A percentile compares a stretch with the other conserved stretches of the same genome.
phyloP scores from a whole-genome alignment of 2,797 vertebrate genomes.

The Ibycter americanus region DNA sequence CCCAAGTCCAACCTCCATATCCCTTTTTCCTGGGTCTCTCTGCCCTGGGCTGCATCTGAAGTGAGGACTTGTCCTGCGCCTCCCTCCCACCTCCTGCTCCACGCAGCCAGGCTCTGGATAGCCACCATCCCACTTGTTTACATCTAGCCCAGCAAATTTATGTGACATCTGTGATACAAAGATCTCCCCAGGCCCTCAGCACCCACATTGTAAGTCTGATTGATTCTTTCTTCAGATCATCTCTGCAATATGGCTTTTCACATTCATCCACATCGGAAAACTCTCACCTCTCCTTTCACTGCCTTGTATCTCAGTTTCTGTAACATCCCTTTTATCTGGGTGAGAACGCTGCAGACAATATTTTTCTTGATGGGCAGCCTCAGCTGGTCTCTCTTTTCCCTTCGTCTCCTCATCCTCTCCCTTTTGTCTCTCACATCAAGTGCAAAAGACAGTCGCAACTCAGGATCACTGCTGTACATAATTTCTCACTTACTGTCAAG shows the following conservation, averaged over 20 bases:
- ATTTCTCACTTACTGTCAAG: neutral
- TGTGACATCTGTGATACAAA: neutral
- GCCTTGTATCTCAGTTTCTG: neutral
- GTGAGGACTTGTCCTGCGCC: neutral
- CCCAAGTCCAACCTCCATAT: rapidly evolving
- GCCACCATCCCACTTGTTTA: neutral
- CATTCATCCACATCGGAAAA: neutral
- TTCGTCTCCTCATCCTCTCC: neutral
- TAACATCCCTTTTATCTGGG: neutral
- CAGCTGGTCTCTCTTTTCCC: neutral
- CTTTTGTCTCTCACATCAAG: neutral
- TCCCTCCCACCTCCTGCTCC: neutral
- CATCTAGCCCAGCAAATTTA: neutral
- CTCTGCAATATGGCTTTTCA: neutral
- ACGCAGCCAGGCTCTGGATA: rapidly evolving
- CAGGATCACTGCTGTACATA: neutral
- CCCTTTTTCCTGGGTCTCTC: neutral
- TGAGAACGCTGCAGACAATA: neutral
- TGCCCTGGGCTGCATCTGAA: neutral
- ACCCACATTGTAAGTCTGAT: neutral
- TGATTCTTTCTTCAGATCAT: neutral
- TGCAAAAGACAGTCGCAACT: neutral
- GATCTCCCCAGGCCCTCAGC: neutral
- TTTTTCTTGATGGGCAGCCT: neutral
- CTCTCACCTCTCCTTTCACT: neutral